phyloP scores from a whole-genome alignment of 92 coral and sea anemone species.

The Ricordea florida region DNA sequence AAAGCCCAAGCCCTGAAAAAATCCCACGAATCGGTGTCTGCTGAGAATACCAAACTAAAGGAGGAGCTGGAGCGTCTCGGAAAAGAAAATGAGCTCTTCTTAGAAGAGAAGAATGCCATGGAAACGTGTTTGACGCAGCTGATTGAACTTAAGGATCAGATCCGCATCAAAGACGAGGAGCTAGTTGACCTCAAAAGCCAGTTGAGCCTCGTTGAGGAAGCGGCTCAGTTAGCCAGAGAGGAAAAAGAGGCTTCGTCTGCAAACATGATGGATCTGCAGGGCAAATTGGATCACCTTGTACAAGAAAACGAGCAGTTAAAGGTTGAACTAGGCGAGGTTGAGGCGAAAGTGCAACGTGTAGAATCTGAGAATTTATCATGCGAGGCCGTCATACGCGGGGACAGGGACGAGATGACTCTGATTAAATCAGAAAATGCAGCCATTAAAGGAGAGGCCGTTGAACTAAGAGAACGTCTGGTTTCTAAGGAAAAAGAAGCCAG shows the following conservation, averaged over 20 bases:
- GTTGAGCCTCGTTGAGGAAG: constrained; percentile 9
- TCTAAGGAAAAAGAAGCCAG: constrained; percentile 1
- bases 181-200: constrained; percentile 10
- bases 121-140: constrained; percentile 38
- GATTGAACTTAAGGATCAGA: constrained; percentile 47
- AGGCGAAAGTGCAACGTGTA: constrained; percentile 10
- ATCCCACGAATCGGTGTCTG: constrained; percentile 46
- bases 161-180: constrained; percentile 42
- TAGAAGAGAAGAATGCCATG: constrained; percentile 32
- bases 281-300: neutral
- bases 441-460: neutral
- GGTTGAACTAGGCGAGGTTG: constrained; percentile 32
- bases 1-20: constrained; percentile 73
- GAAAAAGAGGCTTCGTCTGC: neutral
- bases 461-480: neutral
- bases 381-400: neutral
- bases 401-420: neutral
- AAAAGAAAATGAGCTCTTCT: constrained; percentile 38
- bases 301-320: neutral
- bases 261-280: neutral
- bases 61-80: constrained; percentile 42
- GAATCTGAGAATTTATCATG: constrained; percentile 5
- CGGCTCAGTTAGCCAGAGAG: neutral
- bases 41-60: constrained; percentile 66
- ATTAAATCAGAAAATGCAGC: constrained; percentile 19